Conservation (phyloP, 2,888 invertebrate species). For the Aporophyla nigra region DNA sequence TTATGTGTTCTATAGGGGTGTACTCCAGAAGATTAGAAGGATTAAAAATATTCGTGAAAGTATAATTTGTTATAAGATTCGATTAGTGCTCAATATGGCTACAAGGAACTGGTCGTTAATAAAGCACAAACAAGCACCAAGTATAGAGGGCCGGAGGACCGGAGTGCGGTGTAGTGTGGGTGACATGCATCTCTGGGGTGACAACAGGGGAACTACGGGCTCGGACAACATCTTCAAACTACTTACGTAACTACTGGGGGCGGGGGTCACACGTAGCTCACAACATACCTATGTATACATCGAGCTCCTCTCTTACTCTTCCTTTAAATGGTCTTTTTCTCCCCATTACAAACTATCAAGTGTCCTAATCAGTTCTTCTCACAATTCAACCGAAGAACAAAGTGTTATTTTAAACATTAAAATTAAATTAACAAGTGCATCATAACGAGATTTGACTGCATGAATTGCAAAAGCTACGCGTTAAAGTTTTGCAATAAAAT, state of each 20-base stretch:
- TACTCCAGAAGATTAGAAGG: slow-evolving; percentile 41
- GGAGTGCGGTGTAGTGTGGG: slow-evolving; percentile 74
- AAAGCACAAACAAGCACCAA: slow-evolving; percentile 68
- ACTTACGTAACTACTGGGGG: slow-evolving; percentile 81
- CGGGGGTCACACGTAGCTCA: slow-evolving; percentile 62
- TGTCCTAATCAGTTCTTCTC: slow-evolving; percentile 37
- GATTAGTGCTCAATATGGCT: slow-evolving; percentile 53
- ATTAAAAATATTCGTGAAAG: slow-evolving; percentile 49
- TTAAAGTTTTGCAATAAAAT: slow-evolving; percentile 72
- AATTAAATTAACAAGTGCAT: slow-evolving; percentile 80
- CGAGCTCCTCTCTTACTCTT: slow-evolving; percentile 61
- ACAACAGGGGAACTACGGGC: slow-evolving; percentile 79
- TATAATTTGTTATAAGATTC: slow-evolving; percentile 35
- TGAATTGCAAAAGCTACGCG: slow-evolving; percentile 80
- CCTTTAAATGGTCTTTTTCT: slow-evolving; percentile 84
- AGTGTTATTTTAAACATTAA: slow-evolving; percentile 33
- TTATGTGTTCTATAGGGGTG: slow-evolving; percentile 54
- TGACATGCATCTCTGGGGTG: slow-evolving; percentile 76
- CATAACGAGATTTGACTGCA: slow-evolving; percentile 93
- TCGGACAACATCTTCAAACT: slow-evolving; percentile 83
- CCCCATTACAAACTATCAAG: slow-evolving; percentile 72
- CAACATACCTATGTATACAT: slow-evolving; percentile 72
- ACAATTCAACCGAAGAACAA: slow-evolving; percentile 35
- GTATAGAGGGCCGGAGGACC: slow-evolving; percentile 57
- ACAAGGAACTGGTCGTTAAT: slow-evolving; percentile 49